phyloP scores from a whole-genome alignment of 2,113 vertebrate species.

The Centrocercus urophasianus region DNA sequence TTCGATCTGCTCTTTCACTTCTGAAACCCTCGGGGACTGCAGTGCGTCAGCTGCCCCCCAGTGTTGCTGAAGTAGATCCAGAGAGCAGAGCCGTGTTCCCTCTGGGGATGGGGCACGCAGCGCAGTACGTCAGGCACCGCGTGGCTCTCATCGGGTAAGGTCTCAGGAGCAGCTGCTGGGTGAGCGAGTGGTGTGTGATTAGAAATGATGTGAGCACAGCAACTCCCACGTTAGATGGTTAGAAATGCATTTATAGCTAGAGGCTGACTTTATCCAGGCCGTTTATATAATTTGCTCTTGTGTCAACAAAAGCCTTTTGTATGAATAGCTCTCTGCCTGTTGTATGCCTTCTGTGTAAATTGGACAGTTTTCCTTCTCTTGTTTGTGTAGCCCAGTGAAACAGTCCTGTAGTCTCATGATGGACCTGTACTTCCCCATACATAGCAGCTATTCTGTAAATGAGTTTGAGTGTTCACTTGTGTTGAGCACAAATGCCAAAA shows the following conservation, averaged over 20 bases:
- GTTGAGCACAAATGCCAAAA: background rate
- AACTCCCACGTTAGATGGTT: background rate
- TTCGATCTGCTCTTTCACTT: slow-evolving; percentile 82
- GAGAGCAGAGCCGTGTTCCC: slow-evolving; percentile 90
- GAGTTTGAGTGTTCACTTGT: background rate
- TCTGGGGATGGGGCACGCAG: slow-evolving; percentile 91
- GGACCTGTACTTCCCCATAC: background rate
- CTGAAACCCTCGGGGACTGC: slow-evolving; percentile 87
- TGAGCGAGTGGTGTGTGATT: rapidly evolving
- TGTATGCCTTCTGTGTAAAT: background rate
- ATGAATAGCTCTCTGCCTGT: background rate
- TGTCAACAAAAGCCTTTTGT: background rate
- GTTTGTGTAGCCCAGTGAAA: background rate
- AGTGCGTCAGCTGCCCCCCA: slow-evolving; percentile 93
- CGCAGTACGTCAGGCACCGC: slow-evolving; percentile 90
- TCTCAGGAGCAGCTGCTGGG: background rate
- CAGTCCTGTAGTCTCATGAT: background rate
- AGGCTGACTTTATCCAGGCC: background rate
- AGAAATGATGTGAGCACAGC: background rate
- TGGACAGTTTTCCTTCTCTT: background rate
- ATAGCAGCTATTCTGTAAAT: background rate
- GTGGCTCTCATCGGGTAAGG: slow-evolving; percentile 93
- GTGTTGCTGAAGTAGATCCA: slow-evolving; percentile 86
- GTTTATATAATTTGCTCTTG: background rate
- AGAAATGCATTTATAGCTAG: background rate